These are phyloP conservation scores for Cephus rjabovi DNA, from an alignment of 2,888 invertebrate genomes.

Conservation along the genomic window DNA sequence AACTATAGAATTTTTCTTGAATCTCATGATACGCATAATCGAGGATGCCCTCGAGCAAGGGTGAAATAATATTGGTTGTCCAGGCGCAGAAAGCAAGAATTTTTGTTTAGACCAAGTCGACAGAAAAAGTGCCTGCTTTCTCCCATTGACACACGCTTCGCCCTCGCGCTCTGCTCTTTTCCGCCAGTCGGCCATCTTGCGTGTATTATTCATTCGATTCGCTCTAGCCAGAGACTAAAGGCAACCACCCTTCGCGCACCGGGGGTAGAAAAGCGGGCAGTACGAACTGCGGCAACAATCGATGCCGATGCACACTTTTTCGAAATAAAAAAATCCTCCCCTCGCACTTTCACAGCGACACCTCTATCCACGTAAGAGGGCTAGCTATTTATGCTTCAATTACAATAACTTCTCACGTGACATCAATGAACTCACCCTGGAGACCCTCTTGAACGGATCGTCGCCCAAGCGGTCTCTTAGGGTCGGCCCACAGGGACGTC, in stretches of 20 bases:
- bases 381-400: background rate
- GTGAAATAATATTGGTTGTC: background rate
- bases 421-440: background rate
- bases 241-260: background rate
- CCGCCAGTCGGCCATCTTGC: background rate
- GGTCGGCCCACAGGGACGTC: background rate
- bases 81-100: background rate
- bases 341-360: background rate
- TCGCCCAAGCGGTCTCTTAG: background rate
- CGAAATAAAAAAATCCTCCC: background rate
- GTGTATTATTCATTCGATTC: conserved; percentile 1
- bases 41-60: background rate
- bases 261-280: background rate
- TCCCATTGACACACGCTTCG: background rate
- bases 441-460: background rate
- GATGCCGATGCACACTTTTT: background rate
- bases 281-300: background rate
- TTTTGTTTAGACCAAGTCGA: background rate
- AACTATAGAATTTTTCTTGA: background rate
- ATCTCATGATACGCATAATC: background rate
- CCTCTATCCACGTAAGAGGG: background rate
- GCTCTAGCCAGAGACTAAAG: background rate
- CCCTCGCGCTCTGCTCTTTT: background rate
- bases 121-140: background rate
- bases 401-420: background rate